Percentiles rank a stretch among this genome's conserved stretches.
Evolutionary conservation across 2,888 invertebrate genomes (phyloP).

Genomic region (Agonopterix subpropinquella): DNA sequence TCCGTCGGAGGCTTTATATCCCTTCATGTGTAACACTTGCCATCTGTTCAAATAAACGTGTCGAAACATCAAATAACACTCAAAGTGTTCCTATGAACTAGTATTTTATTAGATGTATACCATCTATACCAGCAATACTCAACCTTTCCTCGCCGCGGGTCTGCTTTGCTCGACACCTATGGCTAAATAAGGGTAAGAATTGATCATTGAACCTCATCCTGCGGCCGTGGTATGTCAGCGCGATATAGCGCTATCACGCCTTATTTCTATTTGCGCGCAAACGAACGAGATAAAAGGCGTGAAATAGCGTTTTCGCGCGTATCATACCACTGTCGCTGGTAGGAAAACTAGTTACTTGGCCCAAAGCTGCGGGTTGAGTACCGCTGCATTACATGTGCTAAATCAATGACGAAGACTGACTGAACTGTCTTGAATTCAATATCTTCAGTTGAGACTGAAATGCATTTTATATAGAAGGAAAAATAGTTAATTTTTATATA

Average conservation of each 20-base stretch:
- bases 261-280: too few species aligned
- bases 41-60: slow-evolving; percentile 50
- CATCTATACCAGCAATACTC: not conserved
- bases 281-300: too few species aligned
- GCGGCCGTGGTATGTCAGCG: too few species aligned
- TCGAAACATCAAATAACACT: slow-evolving; percentile 11
- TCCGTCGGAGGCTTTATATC: slow-evolving; percentile 21
- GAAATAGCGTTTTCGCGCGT: too few species aligned
- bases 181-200: too few species aligned
- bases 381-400: slow-evolving; percentile 23
- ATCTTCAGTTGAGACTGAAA: slow-evolving; percentile 51
- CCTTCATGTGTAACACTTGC: slow-evolving; percentile 63
- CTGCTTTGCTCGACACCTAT: too few species aligned
- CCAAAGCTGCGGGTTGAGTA: too few species aligned
- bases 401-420: slow-evolving; percentile 51
- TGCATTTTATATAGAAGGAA: slow-evolving; percentile 56
- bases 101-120: not conserved
- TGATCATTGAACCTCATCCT: too few species aligned
- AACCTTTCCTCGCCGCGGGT: too few species aligned
- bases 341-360: not conserved
- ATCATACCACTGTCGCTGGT: too few species aligned
- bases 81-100: not conserved
- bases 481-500: slow-evolving; percentile 45
- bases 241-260: too few species aligned
- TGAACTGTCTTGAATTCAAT: slow-evolving; percentile 31